Evolutionary conservation across 2,888 invertebrate genomes (phyloP).

Genomic region (Autographa pulchrina): DNA sequence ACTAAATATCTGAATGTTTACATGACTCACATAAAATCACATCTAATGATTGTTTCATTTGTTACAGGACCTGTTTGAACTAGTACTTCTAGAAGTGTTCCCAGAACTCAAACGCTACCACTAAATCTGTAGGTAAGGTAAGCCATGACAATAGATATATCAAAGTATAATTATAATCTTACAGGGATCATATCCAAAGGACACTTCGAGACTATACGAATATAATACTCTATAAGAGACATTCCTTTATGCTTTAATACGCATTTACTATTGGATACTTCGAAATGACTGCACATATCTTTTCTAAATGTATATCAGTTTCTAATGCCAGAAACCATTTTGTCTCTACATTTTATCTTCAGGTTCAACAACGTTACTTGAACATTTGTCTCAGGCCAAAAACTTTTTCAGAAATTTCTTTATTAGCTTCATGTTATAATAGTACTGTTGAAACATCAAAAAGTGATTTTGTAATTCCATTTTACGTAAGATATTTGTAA

Average conservation of each 20-base stretch:
- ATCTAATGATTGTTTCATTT: conserved; percentile 28
- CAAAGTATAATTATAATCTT: conserved; percentile 59
- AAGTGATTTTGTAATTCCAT: background rate
- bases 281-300: conserved; percentile 60
- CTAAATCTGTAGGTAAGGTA: conserved; percentile 68
- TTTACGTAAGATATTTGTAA: conserved; percentile 9
- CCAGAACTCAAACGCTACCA: conserved; percentile 91
- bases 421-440: background rate
- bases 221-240: conserved; percentile 66
- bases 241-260: conserved; percentile 62
- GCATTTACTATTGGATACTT: conserved; percentile 43
- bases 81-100: conserved; percentile 91
- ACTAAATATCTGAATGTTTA: too few species aligned
- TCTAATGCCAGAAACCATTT: conserved; percentile 35
- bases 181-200: conserved; percentile 68
- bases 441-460: too few species aligned
- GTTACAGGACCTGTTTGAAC: conserved; percentile 92
- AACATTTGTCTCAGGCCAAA: conserved; percentile 12
- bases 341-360: conserved; percentile 25
- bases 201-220: conserved; percentile 40
- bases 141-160: conserved; percentile 68
- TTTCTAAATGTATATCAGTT: conserved; percentile 45
- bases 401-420: too few species aligned
- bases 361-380: conserved; percentile 27
- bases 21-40: background rate